Conservation (phyloP, 2,888 invertebrate genomes). For the Melieria crassipennis region DNA sequence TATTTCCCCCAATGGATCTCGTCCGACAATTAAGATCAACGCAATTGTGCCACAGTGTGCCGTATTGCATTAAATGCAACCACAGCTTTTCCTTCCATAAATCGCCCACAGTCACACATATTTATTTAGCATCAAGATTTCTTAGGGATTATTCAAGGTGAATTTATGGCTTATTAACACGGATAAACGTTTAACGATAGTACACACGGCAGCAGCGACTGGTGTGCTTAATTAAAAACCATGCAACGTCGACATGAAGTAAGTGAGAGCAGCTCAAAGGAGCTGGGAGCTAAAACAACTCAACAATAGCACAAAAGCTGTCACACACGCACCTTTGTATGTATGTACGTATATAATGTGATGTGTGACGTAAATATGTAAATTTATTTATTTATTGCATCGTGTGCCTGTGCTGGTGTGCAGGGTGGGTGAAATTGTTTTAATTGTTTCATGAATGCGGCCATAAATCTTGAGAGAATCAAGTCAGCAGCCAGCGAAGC, state of each 20-base stretch:
- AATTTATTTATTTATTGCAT: neutral
- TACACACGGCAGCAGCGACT: constrained; percentile 46
- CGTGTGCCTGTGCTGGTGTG: neutral
- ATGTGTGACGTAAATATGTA: neutral
- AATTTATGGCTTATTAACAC: constrained; percentile 60
- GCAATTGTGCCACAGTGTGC: neutral
- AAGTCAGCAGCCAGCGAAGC: constrained; percentile 31
- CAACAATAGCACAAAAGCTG: too few species aligned
- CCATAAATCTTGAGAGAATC: constrained; percentile 50
- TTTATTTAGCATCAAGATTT: constrained; percentile 2
- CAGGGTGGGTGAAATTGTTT: constrained; percentile 50
- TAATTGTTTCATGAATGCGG: constrained; percentile 58
- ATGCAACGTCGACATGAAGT: too few species aligned
- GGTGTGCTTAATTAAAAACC: constrained; percentile 57
- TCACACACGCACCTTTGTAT: neutral
- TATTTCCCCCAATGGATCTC: too few species aligned
- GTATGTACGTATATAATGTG: neutral
- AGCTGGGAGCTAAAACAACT: too few species aligned
- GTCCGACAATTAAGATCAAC: too few species aligned
- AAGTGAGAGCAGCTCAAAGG: too few species aligned
- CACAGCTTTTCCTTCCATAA: constrained; percentile 8
- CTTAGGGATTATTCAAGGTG: constrained; percentile 7
- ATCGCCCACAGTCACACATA: neutral
- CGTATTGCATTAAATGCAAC: neutral
- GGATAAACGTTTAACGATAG: constrained; percentile 59